phyloP scores from a whole-genome alignment of 2,113 vertebrate genomes.

The Paralichthys olivaceus region DNA sequence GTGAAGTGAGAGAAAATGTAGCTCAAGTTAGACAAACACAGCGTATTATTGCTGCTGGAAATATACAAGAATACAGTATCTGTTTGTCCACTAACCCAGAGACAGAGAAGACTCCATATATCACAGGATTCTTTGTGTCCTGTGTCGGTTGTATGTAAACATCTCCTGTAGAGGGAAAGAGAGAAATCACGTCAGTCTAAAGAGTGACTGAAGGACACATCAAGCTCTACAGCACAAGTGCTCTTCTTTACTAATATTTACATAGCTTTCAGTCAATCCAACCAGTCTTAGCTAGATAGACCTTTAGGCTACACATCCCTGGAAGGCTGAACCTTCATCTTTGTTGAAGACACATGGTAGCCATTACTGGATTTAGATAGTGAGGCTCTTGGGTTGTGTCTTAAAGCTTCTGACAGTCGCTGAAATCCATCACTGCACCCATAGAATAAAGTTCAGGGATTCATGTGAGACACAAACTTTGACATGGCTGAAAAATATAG shows the following conservation, averaged over 20 bases:
- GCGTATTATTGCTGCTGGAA: not conserved
- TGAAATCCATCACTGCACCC: conserved; percentile 13
- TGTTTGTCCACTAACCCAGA: conserved; percentile 87
- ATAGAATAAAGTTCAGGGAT: conserved; percentile 11
- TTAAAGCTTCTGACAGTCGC: conserved; percentile 7
- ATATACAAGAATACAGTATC: not conserved
- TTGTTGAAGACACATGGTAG: conserved; percentile 19
- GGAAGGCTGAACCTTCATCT: conserved; percentile 28
- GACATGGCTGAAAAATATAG: not conserved
- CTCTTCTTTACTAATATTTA: conserved; percentile 64
- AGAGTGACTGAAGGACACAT: conserved; percentile 36
- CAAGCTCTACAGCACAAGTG: conserved; percentile 15
- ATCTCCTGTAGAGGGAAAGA: conserved; percentile 84
- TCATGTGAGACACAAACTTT: conserved; percentile 2
- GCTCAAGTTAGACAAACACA: not conserved
- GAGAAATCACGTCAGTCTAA: conserved; percentile 56
- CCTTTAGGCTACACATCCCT: conserved; percentile 19
- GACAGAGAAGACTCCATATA: conserved; percentile 94
- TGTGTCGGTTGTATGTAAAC: conserved; percentile 98
- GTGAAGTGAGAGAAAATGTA: conserved; percentile 3
- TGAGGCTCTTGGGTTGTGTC: not conserved
- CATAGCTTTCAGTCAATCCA: conserved; percentile 50
- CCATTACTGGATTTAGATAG: conserved; percentile 19
- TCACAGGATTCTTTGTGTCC: conserved; percentile 94
- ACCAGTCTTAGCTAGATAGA: conserved; percentile 17